phyloP scores from a whole-genome alignment of 2,888 invertebrate genomes.

The Scaptomyza reducta region DNA sequence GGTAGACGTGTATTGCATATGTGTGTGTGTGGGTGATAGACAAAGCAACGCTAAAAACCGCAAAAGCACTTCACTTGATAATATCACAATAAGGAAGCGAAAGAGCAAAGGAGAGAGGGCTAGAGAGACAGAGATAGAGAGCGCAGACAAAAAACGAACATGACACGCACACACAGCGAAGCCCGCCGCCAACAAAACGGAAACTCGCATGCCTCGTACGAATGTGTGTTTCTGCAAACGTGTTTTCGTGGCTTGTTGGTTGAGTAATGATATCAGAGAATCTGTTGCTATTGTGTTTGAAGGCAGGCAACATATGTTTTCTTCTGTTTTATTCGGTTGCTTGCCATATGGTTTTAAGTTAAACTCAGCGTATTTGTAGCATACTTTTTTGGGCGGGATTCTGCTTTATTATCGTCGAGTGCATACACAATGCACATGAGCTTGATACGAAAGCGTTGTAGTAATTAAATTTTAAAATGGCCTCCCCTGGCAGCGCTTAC shows the following conservation, averaged over 20 bases:
- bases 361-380: slow-evolving; percentile 43
- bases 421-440: slow-evolving; percentile 19
- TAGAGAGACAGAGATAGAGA: neutral
- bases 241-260: slow-evolving; percentile 56
- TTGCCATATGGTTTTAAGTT: slow-evolving; percentile 45
- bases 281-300: slow-evolving; percentile 58
- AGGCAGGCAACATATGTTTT: slow-evolving; percentile 67
- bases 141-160: slow-evolving; percentile 56
- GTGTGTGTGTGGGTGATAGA: slow-evolving; percentile 50
- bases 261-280: slow-evolving; percentile 76
- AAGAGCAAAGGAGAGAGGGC: slow-evolving; percentile 2
- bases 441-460: slow-evolving; percentile 11
- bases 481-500: slow-evolving; percentile 47
- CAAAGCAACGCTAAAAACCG: slow-evolving; percentile 65
- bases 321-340: slow-evolving; percentile 15
- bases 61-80: slow-evolving; percentile 79
- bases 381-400: slow-evolving; percentile 50
- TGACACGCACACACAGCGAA: slow-evolving; percentile 42
- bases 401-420: slow-evolving; percentile 18
- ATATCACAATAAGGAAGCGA: slow-evolving; percentile 53
- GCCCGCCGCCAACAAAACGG: slow-evolving; percentile 39
- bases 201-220: slow-evolving; percentile 34
- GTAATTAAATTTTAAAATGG: slow-evolving; percentile 73
- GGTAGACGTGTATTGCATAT: neutral
- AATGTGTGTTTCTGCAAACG: slow-evolving; percentile 21